Conservation (phyloP, 2,113 vertebrate genomes). For the Corythaeola cristata region DNA sequence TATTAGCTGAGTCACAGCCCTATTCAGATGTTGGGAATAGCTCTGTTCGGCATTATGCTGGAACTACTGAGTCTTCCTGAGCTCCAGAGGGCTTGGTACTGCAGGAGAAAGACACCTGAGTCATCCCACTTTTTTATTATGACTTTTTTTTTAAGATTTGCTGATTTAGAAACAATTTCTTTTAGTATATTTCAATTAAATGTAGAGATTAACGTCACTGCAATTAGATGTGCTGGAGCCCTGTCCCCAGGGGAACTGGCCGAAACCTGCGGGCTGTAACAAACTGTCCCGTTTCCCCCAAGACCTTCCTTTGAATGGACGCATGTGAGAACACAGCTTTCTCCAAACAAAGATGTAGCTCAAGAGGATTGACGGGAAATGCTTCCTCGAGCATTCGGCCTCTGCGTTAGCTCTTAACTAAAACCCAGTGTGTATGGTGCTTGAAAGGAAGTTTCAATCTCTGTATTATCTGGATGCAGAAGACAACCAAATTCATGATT, state of each 20-base stretch:
- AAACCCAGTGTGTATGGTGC: background rate
- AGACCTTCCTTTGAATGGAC: background rate
- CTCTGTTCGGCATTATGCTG: background rate
- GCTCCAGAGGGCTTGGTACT: background rate
- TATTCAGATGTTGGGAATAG: background rate
- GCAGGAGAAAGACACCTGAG: background rate
- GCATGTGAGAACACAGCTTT: background rate
- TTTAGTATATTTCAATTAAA: background rate
- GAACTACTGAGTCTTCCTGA: background rate
- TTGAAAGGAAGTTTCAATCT: no score
- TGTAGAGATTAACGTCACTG: background rate
- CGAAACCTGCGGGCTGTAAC: background rate
- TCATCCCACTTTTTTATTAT: no score
- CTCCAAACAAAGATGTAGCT: background rate
- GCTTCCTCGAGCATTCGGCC: background rate
- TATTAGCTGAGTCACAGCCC: background rate
- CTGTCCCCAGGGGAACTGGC: background rate
- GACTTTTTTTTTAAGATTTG: background rate
- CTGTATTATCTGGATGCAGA: background rate
- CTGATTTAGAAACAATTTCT: background rate
- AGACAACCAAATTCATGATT: background rate
- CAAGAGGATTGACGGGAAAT: background rate
- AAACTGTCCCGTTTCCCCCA: background rate
- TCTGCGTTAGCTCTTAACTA: background rate
- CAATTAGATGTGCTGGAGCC: background rate